Evolutionary conservation across 2,797 vertebrate genomes (phyloP).

Genomic region (Scomberomorus guttatus): DNA sequence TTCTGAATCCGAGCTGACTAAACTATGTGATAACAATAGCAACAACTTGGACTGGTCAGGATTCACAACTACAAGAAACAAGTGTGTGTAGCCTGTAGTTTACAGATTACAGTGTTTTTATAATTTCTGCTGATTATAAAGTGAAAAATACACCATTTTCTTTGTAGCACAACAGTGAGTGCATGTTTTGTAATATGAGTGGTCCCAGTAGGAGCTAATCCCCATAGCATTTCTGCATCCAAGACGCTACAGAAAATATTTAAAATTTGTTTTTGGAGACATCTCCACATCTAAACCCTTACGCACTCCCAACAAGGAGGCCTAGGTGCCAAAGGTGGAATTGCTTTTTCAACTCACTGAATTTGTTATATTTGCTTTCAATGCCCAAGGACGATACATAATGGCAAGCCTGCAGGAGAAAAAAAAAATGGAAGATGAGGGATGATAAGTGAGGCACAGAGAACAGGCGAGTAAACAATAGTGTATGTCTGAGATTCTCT

Average conservation of each 20-base stretch:
- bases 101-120: neutral
- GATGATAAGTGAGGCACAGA: constrained; percentile 31
- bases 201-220: neutral
- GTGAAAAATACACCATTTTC: neutral
- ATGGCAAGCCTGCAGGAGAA: neutral
- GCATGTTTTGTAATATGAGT: neutral
- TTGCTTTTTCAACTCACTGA: constrained; percentile 50
- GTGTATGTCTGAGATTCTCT: constrained; percentile 51
- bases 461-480: constrained; percentile 51
- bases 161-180: neutral
- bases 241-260: neutral
- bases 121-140: neutral
- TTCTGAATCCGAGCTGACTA: neutral
- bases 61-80: neutral
- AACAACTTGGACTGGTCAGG: neutral
- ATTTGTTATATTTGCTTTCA: constrained; percentile 54
- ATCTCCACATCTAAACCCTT: neutral
- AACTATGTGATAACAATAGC: neutral
- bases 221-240: neutral
- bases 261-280: constrained; percentile 2
- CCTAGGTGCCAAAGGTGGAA: constrained; percentile 45
- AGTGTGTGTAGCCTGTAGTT: neutral
- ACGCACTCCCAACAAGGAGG: neutral
- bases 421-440: constrained; percentile 9
- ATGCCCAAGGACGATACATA: constrained; percentile 57